Percentiles rank a stretch among this genome's conserved stretches.
Conservation (phyloP, 1,140 invertebrate genomes). For the Araneus ventricosus region DNA sequence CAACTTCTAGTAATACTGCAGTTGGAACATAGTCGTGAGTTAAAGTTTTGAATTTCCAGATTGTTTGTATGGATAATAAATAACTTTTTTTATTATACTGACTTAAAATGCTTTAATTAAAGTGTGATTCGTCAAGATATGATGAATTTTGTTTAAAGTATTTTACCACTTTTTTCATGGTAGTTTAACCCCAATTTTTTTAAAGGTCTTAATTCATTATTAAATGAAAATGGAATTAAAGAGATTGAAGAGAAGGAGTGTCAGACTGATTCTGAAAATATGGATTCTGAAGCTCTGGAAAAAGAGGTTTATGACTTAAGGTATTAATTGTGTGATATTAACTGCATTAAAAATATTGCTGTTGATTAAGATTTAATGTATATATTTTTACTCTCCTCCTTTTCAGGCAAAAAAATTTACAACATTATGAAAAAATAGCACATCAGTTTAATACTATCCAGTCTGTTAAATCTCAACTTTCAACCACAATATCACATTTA, state of each 20-base stretch:
- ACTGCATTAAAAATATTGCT: background rate
- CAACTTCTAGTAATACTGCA: conserved; percentile 32
- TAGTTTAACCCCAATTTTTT: background rate
- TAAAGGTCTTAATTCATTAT: conserved; percentile 37
- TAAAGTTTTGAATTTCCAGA: background rate
- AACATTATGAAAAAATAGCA: conserved; percentile 59
- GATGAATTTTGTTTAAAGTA: too few species aligned
- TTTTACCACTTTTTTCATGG: too few species aligned
- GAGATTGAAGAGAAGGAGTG: conserved; percentile 61
- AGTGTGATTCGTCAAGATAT: background rate
- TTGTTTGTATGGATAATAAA: background rate
- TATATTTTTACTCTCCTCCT: conserved; percentile 5
- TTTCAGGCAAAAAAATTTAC: conserved; percentile 58
- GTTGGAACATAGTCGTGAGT: conserved; percentile 58
- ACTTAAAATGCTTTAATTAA: background rate
- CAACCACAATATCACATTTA: conserved; percentile 61
- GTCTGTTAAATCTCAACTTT: conserved; percentile 59
- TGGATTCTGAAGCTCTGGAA: conserved; percentile 18
- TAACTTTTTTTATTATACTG: conserved; percentile 31
- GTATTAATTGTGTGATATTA: background rate
- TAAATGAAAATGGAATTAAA: conserved; percentile 19
- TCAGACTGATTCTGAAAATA: conserved; percentile 17
- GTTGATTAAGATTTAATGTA: background rate
- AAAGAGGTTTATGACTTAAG: conserved; percentile 52
- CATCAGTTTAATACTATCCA: conserved; percentile 59